These are phyloP conservation scores for Sceloporus tristichus DNA, from an alignment of 2,113 vertebrate genomes.

Conservation along the genomic window DNA sequence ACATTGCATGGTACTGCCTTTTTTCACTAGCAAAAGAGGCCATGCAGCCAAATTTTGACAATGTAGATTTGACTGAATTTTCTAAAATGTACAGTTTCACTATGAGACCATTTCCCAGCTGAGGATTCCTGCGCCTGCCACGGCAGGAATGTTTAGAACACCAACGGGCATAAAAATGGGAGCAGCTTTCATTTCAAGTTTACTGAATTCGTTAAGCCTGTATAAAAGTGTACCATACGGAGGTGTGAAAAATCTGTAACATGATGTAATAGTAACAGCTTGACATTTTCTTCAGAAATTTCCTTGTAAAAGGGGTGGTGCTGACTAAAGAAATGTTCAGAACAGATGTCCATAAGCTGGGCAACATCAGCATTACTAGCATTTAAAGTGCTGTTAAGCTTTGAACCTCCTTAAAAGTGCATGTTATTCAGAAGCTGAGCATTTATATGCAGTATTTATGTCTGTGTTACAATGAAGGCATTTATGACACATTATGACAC, in stretches of 20 bases:
- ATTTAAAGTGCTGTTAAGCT: constrained; percentile 52
- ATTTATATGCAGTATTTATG: constrained; percentile 61
- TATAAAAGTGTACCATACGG: constrained; percentile 53
- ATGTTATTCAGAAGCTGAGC: constrained; percentile 57
- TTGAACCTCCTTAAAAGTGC: constrained; percentile 68
- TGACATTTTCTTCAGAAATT: constrained; percentile 66
- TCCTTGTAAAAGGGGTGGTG: constrained; percentile 68
- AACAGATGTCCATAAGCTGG: constrained; percentile 71
- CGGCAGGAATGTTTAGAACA: constrained; percentile 30
- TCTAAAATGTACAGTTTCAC: constrained; percentile 31
- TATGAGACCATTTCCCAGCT: constrained; percentile 20
- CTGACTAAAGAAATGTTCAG: constrained; percentile 70
- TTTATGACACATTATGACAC: constrained; percentile 66
- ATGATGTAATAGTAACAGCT: constrained; percentile 64
- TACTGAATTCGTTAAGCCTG: constrained; percentile 59
- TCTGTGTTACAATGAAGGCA: constrained; percentile 56
- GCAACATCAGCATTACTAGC: constrained; percentile 21
- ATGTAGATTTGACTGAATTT: constrained; percentile 34
- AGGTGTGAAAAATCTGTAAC: constrained; percentile 68
- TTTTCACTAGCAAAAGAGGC: not conserved
- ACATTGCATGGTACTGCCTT: constrained; percentile 14
- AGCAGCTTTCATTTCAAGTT: constrained; percentile 57
- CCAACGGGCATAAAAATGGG: constrained; percentile 40
- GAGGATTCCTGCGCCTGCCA: constrained; percentile 35
- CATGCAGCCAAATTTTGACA: not conserved